Evolutionary conservation across 2,888 invertebrate genomes (phyloP).

Genomic region (Keiferia lycopersicella): DNA sequence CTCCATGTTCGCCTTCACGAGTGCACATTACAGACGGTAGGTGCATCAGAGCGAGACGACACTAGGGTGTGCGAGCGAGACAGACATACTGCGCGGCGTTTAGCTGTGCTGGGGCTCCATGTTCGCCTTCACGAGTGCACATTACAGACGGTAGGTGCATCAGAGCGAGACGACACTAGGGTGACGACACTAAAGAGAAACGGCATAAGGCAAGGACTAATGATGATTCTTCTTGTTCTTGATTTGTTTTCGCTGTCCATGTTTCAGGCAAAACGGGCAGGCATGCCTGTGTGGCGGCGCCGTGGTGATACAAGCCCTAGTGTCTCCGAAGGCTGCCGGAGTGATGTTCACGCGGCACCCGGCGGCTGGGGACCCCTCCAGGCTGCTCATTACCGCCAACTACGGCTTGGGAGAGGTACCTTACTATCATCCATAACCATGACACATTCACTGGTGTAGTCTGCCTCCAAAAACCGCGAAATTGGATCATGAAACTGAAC

Average conservation of each 20-base stretch:
- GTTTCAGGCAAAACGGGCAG: conserved; percentile 86
- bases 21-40: conserved; percentile 88
- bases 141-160: no score
- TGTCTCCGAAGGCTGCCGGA: conserved; percentile 86
- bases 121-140: no score
- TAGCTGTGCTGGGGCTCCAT: no score
- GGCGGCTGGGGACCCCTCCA: conserved; percentile 84
- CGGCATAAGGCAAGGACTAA: no score
- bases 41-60: no score
- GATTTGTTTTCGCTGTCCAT: not conserved
- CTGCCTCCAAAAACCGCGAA: no score
- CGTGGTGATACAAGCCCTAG: conserved; percentile 91
- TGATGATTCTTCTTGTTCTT: no score
- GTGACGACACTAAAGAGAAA: no score
- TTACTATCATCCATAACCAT: not conserved
- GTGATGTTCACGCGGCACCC: conserved; percentile 93
- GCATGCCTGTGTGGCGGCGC: conserved; percentile 85
- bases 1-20: conserved; percentile 88
- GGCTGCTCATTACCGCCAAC: conserved; percentile 88
- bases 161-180: conserved; percentile 88
- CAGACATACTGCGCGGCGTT: no score
- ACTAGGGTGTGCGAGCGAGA: no score
- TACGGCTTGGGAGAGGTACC: conserved; percentile 91
- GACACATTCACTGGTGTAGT: no score
- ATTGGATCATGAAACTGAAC: no score